Evolutionary conservation across 1,140 invertebrate species (phyloP).

Genomic region (Acromyrmex charruanus): DNA sequence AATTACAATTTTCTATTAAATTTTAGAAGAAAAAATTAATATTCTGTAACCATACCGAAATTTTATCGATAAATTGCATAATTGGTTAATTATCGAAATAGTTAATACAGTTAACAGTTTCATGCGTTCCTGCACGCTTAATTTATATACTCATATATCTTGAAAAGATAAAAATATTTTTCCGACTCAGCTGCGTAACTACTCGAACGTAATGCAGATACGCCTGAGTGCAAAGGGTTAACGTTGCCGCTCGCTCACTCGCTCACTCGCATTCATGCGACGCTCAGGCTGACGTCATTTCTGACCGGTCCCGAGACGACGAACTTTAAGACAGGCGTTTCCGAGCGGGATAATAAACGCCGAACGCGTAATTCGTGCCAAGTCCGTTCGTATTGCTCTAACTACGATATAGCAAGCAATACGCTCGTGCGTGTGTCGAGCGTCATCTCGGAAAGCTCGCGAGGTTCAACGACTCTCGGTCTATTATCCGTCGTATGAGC

Average conservation of each 20-base stretch:
- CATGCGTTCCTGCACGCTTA: not conserved
- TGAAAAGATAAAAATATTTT: conserved; percentile 47
- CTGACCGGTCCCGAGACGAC: conserved; percentile 58
- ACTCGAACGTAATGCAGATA: conserved; percentile 58
- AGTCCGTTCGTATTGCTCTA: conserved; percentile 54
- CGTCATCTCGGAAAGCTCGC: conserved; percentile 61
- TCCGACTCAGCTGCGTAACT: conserved; percentile 32
- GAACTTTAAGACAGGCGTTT: conserved; percentile 62
- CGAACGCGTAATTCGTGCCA: conserved; percentile 63
- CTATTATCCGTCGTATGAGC: conserved; percentile 54
- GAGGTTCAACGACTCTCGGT: conserved; percentile 59
- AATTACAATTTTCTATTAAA: not conserved
- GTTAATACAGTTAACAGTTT: not conserved
- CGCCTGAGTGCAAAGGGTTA: conserved; percentile 58
- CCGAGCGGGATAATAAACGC: conserved; percentile 57
- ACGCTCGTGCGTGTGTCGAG: conserved; percentile 37
- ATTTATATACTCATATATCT: conserved; percentile 1
- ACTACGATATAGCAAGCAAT: conserved; percentile 50
- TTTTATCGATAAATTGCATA: not conserved
- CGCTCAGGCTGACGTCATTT: conserved; percentile 53
- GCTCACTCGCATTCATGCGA: conserved; percentile 32
- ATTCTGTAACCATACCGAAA: not conserved
- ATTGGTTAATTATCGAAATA: conserved; percentile 6
- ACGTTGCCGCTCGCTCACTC: conserved; percentile 38
- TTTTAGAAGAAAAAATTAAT: not conserved